Evolutionary conservation across 2,113 vertebrate species (phyloP), one percentile per base, ranked within the genome.

Genomic region (Tor tambroides): DNA sequence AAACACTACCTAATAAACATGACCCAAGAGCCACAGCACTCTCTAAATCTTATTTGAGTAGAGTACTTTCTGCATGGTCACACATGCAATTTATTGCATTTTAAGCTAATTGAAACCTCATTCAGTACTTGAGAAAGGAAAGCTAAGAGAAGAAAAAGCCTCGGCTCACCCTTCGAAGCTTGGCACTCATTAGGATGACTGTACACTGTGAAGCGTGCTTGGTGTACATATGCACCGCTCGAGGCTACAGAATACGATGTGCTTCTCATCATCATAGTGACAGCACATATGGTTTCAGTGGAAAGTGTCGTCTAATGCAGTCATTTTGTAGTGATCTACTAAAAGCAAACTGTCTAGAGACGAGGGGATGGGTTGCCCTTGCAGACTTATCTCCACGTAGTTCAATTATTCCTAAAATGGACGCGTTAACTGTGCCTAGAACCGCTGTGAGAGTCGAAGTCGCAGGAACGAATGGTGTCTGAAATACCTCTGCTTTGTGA

Each of bases 281-380:
- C 75, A 84, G 86, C 78, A 89, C 86, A 89, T 85, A 83, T 82
- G 88, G 67, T 81, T 69, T 46, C 63, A 49, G 59, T 67, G 26
- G 67, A 79, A 75, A 65, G 65, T 41, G 23, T 72, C 69, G 26
- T 71, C 63, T 43, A 79, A 77, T 2, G 30, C 85, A 49, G 84
- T 67, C 26, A 30, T 67, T 82, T 30, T 5, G 3, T 49, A 46
- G n/a, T 69, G 41, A 28, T 19, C 38, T 69, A 30, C 26, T 67
- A 46, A 67, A 6, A 67, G n/a, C n/a, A 82, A 15, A 82, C 82
- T 17, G 35, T 81, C 43, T 46, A 14, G 46, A 49, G 46, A 49
- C 14, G 46, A 49, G 46, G 14, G 46, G 46, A 49, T 65, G 15
- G 28, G 19, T 56, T 3, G 15, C 26, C n/a, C 26, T 80, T 59